Conservation (phyloP, 2,113 vertebrate genomes). For the Tachycineta bicolor region DNA sequence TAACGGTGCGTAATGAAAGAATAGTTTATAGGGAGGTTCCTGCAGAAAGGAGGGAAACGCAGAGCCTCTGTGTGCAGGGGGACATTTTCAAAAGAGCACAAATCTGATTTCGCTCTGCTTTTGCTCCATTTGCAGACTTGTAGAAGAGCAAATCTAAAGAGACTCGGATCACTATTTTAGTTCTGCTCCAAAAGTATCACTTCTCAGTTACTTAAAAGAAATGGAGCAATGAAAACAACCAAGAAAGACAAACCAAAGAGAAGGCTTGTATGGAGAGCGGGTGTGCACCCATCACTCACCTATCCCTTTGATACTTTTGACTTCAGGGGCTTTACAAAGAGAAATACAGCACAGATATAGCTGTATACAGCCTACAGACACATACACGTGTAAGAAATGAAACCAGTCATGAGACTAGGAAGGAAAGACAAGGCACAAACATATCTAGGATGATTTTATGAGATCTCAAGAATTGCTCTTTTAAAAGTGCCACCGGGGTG, state of each 20-base stretch:
- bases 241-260: not conserved
- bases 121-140: not conserved
- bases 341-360: not conserved
- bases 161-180: not conserved
- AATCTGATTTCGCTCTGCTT: not conserved
- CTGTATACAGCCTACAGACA: not conserved
- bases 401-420: not conserved
- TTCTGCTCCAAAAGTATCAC: not conserved
- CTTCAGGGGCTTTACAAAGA: not conserved
- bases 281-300: no score
- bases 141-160: not conserved
- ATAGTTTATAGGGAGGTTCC: not conserved
- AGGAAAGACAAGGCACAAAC: not conserved
- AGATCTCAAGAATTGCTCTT: not conserved
- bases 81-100: not conserved
- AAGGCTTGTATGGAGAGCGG: not conserved
- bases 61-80: not conserved
- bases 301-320: not conserved
- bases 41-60: not conserved
- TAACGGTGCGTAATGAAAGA: not conserved
- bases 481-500: not conserved
- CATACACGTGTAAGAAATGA: not conserved
- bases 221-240: not conserved
- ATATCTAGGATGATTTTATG: not conserved
- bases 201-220: not conserved